Conservation (phyloP, 2,113 vertebrate species). For the Elachura formosa region DNA sequence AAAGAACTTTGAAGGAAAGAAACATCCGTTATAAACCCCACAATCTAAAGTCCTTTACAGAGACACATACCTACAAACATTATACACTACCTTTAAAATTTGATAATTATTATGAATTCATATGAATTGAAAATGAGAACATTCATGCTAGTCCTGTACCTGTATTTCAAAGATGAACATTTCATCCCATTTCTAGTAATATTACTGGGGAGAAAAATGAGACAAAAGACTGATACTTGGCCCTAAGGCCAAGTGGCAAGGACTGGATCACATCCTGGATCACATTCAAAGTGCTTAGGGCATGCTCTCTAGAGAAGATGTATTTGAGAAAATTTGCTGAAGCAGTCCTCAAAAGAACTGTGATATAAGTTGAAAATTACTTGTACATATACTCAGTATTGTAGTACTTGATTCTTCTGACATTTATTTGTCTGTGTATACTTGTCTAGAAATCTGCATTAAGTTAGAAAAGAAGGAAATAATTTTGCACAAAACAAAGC, state of each 20-base stretch:
- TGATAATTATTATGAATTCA: not conserved
- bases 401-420: not conserved
- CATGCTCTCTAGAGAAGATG: not conserved
- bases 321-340: not conserved
- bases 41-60: not conserved
- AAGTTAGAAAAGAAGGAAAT: fast-evolving
- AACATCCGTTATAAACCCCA: not conserved
- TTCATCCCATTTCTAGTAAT: not conserved
- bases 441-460: not conserved
- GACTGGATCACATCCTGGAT: not conserved
- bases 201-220: not conserved
- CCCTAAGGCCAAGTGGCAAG: not conserved
- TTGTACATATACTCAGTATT: not conserved
- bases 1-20: not conserved
- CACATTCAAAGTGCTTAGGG: not conserved
- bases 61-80: not conserved
- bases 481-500: not conserved
- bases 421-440: not conserved
- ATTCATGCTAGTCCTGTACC: not conserved
- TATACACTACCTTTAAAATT: not conserved
- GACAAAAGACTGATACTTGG: not conserved
- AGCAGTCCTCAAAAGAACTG: not conserved
- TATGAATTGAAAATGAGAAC: not conserved
- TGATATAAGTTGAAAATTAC: not conserved
- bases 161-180: not conserved